These are phyloP conservation scores for Triplophysa dalaica DNA, from an alignment of 2,113 vertebrate genomes.

Conservation along the genomic window DNA sequence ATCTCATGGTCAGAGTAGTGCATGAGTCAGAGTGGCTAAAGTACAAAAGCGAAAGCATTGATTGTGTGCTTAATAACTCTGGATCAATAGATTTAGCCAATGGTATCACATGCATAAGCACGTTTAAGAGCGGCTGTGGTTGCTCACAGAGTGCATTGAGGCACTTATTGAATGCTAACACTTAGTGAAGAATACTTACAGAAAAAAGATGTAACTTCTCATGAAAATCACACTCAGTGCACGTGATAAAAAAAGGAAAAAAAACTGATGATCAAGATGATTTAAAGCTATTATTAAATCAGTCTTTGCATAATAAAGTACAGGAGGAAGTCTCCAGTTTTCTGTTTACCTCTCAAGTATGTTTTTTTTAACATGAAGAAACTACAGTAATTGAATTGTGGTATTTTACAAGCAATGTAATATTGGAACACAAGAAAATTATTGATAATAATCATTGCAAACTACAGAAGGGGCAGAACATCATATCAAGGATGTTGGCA, in stretches of 20 bases:
- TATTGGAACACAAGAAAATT: background rate
- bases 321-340: background rate
- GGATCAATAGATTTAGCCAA: slow-evolving; percentile 30
- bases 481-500: background rate
- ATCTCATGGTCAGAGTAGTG: background rate
- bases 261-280: no score
- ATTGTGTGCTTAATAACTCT: slow-evolving; percentile 22
- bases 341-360: no score
- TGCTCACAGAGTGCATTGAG: background rate
- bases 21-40: background rate
- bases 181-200: background rate
- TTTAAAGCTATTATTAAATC: no score
- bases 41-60: slow-evolving; percentile 27
- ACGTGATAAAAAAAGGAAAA: no score
- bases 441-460: background rate
- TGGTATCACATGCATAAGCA: slow-evolving; percentile 7
- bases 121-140: background rate
- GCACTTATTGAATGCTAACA: slow-evolving; percentile 1
- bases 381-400: background rate
- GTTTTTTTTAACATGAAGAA: no score
- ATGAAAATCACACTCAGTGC: background rate
- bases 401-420: background rate
- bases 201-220: background rate
- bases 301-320: background rate
- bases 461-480: background rate